Conservation (phyloP, 2,113 vertebrate genomes). For the Symphodus melops region DNA sequence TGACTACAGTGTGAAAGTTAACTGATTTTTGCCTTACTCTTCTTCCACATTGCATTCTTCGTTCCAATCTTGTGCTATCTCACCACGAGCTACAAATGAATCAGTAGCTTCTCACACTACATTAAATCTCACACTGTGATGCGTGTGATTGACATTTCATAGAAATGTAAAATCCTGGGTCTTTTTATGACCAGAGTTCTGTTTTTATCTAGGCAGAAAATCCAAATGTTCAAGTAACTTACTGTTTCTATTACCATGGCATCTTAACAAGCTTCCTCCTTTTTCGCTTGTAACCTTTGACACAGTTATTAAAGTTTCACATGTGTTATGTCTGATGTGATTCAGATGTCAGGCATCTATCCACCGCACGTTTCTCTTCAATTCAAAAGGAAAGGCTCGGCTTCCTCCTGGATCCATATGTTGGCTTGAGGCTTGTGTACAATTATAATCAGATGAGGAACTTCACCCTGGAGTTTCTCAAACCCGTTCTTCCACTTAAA, state of each 20-base stretch:
- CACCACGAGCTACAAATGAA: neutral
- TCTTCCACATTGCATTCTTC: neutral
- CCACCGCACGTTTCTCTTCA: slow-evolving; percentile 32
- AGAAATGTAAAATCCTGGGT: neutral
- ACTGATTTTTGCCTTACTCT: neutral
- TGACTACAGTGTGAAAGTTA: too few relatives aligned
- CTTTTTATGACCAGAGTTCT: too few relatives aligned
- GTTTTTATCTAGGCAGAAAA: neutral
- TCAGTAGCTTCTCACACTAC: neutral
- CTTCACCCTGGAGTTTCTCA: neutral
- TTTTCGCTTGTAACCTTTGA: neutral
- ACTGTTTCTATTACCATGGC: neutral
- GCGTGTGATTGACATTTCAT: neutral
- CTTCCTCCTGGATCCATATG: slow-evolving; percentile 5
- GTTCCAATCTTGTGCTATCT: neutral
- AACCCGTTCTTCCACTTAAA: neutral
- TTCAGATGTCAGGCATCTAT: slow-evolving; percentile 43
- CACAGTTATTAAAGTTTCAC: slow-evolving; percentile 21
- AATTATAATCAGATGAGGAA: slow-evolving; percentile 5
- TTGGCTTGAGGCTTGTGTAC: slow-evolving; percentile 5
- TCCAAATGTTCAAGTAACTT: too few relatives aligned
- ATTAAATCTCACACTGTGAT: neutral
- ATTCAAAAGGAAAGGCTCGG: neutral
- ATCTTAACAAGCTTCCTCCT: neutral
- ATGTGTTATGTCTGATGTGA: slow-evolving; percentile 23